Evolutionary conservation across 1,140 invertebrate species (phyloP).

Genomic region (Drosophila pachea): DNA sequence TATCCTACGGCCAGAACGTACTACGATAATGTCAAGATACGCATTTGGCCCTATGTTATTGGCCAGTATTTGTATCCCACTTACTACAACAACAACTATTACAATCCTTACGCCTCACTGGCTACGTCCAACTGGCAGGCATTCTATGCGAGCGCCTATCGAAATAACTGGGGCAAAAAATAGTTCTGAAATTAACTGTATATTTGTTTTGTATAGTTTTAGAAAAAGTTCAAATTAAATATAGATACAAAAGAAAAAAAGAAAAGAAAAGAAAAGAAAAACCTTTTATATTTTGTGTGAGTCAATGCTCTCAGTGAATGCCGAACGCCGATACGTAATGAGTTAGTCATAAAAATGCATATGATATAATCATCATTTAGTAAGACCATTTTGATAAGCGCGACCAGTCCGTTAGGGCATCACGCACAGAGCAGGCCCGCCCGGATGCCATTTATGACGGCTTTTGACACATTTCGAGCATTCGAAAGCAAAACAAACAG

Average conservation of each 20-base stretch:
- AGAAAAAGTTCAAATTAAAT: too few relatives aligned
- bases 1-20: constrained; percentile 35
- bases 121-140: constrained; percentile 55
- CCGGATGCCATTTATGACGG: constrained; percentile 33
- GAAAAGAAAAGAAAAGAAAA: too few relatives aligned
- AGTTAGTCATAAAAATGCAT: constrained; percentile 50
- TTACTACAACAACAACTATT: constrained; percentile 57
- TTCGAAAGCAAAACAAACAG: constrained; percentile 21
- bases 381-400: constrained; percentile 50
- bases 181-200: constrained; percentile 9
- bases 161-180: constrained; percentile 55
- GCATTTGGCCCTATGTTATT: constrained; percentile 72
- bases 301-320: background rate
- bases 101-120: constrained; percentile 60
- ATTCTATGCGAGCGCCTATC: constrained; percentile 60
- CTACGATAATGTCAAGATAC: constrained; percentile 46
- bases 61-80: constrained; percentile 68
- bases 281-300: too few relatives aligned
- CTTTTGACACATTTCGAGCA: constrained; percentile 33
- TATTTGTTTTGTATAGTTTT: too few relatives aligned
- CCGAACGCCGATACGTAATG: background rate
- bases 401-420: constrained; percentile 51
- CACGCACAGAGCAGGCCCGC: background rate
- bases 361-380: constrained; percentile 36
- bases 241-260: too few relatives aligned